Evolutionary conservation across 2,797 vertebrate species (phyloP).

Genomic region (Xerus rutilus): DNA sequence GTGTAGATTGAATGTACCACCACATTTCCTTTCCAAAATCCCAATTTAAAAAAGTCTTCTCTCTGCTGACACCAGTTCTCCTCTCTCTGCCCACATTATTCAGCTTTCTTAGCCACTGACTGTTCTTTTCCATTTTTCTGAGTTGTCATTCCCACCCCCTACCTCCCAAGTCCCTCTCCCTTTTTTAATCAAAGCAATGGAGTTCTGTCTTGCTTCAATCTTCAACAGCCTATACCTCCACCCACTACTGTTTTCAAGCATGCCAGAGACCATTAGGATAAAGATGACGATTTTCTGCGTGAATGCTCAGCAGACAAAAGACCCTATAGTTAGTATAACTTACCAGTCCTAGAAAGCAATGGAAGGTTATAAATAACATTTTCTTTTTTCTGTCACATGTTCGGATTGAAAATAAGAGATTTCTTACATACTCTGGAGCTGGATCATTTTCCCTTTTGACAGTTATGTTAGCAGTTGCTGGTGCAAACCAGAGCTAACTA

Average conservation of each 20-base stretch:
- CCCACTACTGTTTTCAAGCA: slow-evolving; percentile 50
- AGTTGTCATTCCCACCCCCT: background rate
- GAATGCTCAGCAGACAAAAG: slow-evolving; percentile 67
- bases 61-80: background rate
- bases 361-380: slow-evolving; percentile 66
- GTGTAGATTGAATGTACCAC: background rate
- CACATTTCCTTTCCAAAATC: background rate
- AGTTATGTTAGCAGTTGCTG: slow-evolving; percentile 73
- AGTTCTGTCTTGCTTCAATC: slow-evolving; percentile 65
- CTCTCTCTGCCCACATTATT: background rate
- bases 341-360: slow-evolving; percentile 48
- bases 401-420: slow-evolving; percentile 71
- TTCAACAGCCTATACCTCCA: background rate
- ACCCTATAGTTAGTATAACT: slow-evolving; percentile 45
- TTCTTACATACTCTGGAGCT: slow-evolving; percentile 61
- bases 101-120: background rate
- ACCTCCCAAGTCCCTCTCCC: background rate
- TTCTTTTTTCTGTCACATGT: slow-evolving; percentile 60
- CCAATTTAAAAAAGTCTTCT: background rate
- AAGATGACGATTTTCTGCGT: slow-evolving; percentile 48
- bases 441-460: slow-evolving; percentile 75
- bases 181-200: slow-evolving; percentile 37
- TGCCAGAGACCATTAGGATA: slow-evolving; percentile 63
- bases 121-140: background rate
- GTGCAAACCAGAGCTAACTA: slow-evolving; percentile 75